A percentile compares a stretch with the other conserved stretches of the same genome.
phyloP scores from a whole-genome alignment of 2,797 vertebrate genomes.

The Pygocentrus nattereri region DNA sequence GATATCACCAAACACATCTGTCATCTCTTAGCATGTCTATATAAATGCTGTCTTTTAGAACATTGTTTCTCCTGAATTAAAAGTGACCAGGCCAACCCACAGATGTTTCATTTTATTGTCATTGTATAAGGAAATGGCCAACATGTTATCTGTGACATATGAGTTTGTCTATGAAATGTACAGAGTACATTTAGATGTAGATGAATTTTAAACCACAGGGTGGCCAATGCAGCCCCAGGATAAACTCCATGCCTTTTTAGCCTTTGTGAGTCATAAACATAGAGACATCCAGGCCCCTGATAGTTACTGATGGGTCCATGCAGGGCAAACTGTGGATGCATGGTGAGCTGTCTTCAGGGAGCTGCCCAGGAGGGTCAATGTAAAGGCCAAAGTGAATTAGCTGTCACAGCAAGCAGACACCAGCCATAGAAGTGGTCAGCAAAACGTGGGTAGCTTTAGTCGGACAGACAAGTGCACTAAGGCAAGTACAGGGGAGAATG shows the following conservation, averaged over 20 bases:
- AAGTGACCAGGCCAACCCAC: neutral
- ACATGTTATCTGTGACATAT: neutral
- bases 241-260: neutral
- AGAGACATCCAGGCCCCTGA: neutral
- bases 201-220: neutral
- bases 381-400: conserved; percentile 20
- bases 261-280: neutral
- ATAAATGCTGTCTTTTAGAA: neutral
- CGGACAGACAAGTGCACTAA: conserved; percentile 11
- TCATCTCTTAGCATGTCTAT: neutral
- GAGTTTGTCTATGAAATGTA: neutral
- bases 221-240: neutral
- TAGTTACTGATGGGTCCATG: conserved; percentile 12
- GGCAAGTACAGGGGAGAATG: neutral
- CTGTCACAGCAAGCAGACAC: neutral
- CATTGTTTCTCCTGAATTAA: neutral
- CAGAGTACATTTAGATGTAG: neutral
- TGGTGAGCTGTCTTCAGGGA: conserved; percentile 9
- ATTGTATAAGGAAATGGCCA: neutral
- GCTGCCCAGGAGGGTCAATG: neutral
- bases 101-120: neutral
- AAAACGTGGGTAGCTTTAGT: conserved; percentile 1
- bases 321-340: conserved; percentile 9
- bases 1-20: neutral
- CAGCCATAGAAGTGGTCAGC: neutral